A percentile compares a stretch with the other conserved stretches of the same genome.
These are phyloP conservation scores for Dendropsophus ebraccatus DNA, from an alignment of 2,113 vertebrate species.

Conservation along the genomic window DNA sequence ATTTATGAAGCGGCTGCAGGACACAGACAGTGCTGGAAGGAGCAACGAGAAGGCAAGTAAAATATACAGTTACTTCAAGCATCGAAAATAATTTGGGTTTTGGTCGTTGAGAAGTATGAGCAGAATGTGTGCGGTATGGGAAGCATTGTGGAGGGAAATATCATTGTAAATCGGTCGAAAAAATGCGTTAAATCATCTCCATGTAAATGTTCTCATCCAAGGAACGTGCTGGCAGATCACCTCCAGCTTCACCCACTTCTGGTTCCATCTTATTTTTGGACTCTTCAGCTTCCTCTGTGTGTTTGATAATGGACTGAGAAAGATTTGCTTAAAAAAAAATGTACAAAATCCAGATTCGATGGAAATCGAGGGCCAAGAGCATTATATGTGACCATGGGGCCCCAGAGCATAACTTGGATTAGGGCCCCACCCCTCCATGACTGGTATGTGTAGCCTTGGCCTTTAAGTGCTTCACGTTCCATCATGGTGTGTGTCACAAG, in stretches of 20 bases:
- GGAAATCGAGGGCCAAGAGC: neutral
- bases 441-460: too few species aligned
- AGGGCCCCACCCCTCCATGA: neutral
- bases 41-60: neutral
- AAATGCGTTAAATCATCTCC: slow-evolving; percentile 35
- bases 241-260: neutral
- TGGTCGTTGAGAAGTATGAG: slow-evolving; percentile 23
- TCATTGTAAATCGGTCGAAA: neutral
- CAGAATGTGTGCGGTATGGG: slow-evolving; percentile 44
- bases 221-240: neutral
- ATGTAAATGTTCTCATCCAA: slow-evolving; percentile 28
- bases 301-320: neutral
- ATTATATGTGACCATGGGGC: neutral
- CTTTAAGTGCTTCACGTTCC: too few species aligned
- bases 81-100: slow-evolving; percentile 46
- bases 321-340: neutral
- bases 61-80: slow-evolving; percentile 30
- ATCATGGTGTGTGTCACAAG: too few species aligned
- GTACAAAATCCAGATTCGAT: neutral
- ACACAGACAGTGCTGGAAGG: slow-evolving; percentile 2
- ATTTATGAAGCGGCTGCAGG: neutral
- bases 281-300: neutral
- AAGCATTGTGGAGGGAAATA: slow-evolving; percentile 6
- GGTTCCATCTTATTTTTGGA: slow-evolving; percentile 26
- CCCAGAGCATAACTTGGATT: neutral